These are phyloP conservation scores for Xestobium rufovillosum DNA, from an alignment of 2,888 invertebrate genomes.

Conservation along the genomic window DNA sequence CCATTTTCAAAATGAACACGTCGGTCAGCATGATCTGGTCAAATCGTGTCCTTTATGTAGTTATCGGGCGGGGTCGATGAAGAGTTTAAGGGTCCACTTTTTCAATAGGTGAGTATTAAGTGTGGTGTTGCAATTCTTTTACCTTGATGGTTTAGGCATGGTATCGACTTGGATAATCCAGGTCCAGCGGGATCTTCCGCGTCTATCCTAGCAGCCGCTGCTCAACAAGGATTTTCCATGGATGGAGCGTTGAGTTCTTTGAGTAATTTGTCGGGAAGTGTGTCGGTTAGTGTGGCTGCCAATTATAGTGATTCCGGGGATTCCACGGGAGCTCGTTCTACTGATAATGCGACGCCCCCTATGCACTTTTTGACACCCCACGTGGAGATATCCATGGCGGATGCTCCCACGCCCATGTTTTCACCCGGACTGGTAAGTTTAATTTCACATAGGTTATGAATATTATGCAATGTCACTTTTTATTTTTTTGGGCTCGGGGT, in stretches of 20 bases:
- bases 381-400: constrained; percentile 84
- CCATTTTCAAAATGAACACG: constrained; percentile 89
- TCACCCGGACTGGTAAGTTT: constrained; percentile 47
- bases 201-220: constrained; percentile 58
- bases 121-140: constrained; percentile 2
- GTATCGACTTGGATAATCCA: constrained; percentile 84
- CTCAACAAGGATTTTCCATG: constrained; percentile 44
- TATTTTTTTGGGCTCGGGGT: neutral
- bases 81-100: constrained; percentile 81
- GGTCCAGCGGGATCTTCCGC: constrained; percentile 74
- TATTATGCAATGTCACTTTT: constrained; percentile 2
- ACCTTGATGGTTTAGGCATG: constrained; percentile 63
- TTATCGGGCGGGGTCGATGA: constrained; percentile 84
- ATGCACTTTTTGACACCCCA: constrained; percentile 89
- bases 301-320: constrained; percentile 79
- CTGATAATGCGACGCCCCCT: constrained; percentile 82
- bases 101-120: constrained; percentile 69
- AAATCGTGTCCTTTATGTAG: constrained; percentile 86
- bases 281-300: constrained; percentile 57
- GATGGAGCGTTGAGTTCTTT: constrained; percentile 46
- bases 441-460: constrained; percentile 7
- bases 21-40: constrained; percentile 82
- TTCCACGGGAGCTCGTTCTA: constrained; percentile 68
- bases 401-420: constrained; percentile 62
- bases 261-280: constrained; percentile 53